Evolutionary conservation across 2,113 vertebrate species (phyloP).

Genomic region (Daubentonia madagascariensis): DNA sequence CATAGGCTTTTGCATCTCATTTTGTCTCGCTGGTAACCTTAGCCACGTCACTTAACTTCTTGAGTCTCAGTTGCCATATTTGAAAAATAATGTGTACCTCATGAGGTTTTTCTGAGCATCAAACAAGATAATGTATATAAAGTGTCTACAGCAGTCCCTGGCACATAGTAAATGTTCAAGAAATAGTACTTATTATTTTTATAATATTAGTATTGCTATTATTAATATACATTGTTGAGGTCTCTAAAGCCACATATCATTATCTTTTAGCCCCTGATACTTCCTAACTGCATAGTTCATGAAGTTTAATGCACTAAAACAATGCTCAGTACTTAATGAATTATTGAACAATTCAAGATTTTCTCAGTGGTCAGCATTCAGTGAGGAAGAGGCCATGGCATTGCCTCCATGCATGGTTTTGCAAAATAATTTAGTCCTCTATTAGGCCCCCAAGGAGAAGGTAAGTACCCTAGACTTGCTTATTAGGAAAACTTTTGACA

Average conservation of each 20-base stretch:
- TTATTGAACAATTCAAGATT: background rate
- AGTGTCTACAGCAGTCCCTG: background rate
- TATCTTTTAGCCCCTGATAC: background rate
- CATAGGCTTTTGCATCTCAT: background rate
- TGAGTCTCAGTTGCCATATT: background rate
- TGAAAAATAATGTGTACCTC: background rate
- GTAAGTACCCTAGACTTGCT: background rate
- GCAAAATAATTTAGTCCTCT: background rate
- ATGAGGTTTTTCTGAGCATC: background rate
- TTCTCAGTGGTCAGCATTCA: background rate
- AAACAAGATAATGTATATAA: background rate
- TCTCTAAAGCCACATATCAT: background rate
- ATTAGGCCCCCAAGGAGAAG: background rate
- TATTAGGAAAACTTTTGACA: background rate
- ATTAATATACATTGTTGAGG: background rate
- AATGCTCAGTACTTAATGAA: background rate
- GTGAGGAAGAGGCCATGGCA: background rate
- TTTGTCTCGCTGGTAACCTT: background rate
- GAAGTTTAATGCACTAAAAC: background rate
- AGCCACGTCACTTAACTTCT: background rate
- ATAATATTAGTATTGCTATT: background rate
- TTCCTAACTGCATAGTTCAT: background rate
- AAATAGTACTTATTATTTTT: background rate
- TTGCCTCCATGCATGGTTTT: background rate
- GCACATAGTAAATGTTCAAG: background rate